Evolutionary conservation across 2,113 vertebrate genomes (phyloP).

Genomic region (Malurus elegans): DNA sequence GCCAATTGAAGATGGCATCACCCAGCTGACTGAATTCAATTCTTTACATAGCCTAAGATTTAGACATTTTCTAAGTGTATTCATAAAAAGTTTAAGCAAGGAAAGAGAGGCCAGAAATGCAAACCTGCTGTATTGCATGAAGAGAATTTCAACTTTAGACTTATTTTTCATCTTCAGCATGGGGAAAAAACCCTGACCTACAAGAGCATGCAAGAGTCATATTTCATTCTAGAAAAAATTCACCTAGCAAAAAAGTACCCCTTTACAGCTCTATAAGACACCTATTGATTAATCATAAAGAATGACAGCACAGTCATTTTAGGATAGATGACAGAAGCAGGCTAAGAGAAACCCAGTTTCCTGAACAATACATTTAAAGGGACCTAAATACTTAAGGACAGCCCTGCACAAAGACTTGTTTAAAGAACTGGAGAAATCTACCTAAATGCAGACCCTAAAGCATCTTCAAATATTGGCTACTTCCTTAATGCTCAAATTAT

Average conservation of each 20-base stretch:
- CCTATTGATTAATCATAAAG: not conserved
- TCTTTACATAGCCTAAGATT: not conserved
- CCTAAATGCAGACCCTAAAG: not conserved
- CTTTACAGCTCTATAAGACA: not conserved
- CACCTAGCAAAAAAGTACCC: not conserved
- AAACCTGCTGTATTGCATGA: not conserved
- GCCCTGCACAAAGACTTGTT: not conserved
- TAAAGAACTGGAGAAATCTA: not conserved
- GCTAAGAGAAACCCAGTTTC: not conserved
- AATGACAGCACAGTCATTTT: not conserved
- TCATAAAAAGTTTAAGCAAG: not conserved
- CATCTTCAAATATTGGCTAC: not conserved
- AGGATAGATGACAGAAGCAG: not conserved
- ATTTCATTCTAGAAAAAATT: not conserved
- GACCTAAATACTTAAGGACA: not conserved
- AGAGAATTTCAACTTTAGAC: not conserved
- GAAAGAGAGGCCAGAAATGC: not conserved
- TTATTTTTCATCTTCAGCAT: not conserved
- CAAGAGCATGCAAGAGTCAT: not conserved
- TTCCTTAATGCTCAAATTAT: not conserved
- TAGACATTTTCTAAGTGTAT: not conserved
- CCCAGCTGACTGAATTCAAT: not conserved
- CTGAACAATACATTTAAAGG: not conserved
- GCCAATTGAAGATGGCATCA: not conserved
- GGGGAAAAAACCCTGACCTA: not conserved